Percentiles rank a stretch among this genome's conserved stretches.
These are phyloP conservation scores for Trematocara zebra DNA, from an alignment of 2,113 vertebrate species.

Conservation along the genomic window DNA sequence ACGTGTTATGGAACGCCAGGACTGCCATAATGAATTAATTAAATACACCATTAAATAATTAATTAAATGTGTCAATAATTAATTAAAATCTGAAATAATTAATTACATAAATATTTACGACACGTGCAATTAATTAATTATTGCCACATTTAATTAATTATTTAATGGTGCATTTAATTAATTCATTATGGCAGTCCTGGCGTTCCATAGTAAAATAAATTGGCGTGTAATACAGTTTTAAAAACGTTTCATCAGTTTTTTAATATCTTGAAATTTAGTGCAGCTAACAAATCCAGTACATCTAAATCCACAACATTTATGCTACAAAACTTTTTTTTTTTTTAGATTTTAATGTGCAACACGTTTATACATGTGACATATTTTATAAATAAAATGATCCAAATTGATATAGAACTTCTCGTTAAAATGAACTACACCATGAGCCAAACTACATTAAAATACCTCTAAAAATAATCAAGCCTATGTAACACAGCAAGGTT, in stretches of 20 bases:
- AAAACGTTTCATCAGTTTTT: background rate
- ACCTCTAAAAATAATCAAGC: background rate
- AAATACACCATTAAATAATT: no score
- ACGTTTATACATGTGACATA: background rate
- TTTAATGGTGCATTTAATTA: no score
- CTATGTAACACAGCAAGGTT: background rate
- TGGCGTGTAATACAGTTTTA: background rate
- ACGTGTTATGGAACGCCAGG: no score
- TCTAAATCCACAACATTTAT: background rate
- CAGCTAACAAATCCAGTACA: background rate
- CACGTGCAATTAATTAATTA: no score
- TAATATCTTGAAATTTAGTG: background rate
- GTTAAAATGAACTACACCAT: background rate
- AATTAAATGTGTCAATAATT: no score
- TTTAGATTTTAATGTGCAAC: background rate
- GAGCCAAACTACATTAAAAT: background rate
- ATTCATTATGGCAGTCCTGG: no score
- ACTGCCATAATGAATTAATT: no score
- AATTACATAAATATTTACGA: no score
- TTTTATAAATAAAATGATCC: background rate
- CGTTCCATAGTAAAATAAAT: no score
- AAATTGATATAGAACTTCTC: background rate
- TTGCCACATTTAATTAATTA: no score
- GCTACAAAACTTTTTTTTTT: background rate
- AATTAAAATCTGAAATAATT: no score